These are phyloP conservation scores for Drosophila seclusa DNA, from an alignment of 2,888 invertebrate species.

Conservation along the genomic window DNA sequence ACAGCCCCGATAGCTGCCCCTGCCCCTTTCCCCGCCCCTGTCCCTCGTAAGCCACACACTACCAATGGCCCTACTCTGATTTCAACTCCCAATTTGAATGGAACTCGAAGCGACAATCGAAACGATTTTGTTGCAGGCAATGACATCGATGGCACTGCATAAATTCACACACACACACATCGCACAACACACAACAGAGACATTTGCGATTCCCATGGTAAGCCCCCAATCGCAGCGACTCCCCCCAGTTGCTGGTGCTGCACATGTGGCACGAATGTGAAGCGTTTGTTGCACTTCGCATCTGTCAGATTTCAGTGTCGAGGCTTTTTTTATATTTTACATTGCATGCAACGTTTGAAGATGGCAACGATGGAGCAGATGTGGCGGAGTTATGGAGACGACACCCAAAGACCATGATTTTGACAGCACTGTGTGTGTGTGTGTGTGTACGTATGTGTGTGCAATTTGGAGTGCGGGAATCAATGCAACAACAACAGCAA, in stretches of 20 bases:
- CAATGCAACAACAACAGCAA: conserved; percentile 29
- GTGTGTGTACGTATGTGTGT: conserved; percentile 26
- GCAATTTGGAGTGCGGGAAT: conserved; percentile 32
- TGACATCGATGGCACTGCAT: conserved; percentile 41
- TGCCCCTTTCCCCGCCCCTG: neutral
- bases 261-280: conserved; percentile 62
- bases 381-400: conserved; percentile 24
- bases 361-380: conserved; percentile 12
- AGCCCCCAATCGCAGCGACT: neutral
- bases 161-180: conserved; percentile 9
- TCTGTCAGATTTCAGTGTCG: conserved; percentile 78
- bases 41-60: neutral
- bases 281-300: conserved; percentile 71
- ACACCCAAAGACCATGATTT: conserved; percentile 66
- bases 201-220: conserved; percentile 38
- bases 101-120: conserved; percentile 67
- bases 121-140: conserved; percentile 65
- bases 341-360: conserved; percentile 31
- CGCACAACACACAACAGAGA: conserved; percentile 26
- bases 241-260: neutral
- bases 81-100: conserved; percentile 49
- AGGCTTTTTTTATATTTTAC: conserved; percentile 30
- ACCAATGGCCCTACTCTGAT: neutral
- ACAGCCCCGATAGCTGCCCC: neutral
- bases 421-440: conserved; percentile 48